Percentiles rank a stretch among this genome's conserved stretches.
phyloP scores from a whole-genome alignment of 1,140 invertebrate species.

The Conus betulinus region DNA sequence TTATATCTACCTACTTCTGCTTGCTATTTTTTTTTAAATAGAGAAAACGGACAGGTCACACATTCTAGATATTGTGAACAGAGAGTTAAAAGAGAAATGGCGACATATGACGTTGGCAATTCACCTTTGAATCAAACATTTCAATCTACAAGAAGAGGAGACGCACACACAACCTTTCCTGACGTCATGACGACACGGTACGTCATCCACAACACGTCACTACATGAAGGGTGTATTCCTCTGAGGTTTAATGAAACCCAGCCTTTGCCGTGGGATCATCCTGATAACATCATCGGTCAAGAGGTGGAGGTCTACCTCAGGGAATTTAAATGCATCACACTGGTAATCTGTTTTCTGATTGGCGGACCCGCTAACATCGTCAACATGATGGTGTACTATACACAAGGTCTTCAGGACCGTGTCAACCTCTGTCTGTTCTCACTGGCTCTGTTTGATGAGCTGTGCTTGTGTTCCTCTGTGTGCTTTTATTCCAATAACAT shows the following conservation, averaged over 20 bases:
- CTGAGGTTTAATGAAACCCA: not conserved
- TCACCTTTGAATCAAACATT: too few relatives aligned
- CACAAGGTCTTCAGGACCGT: not conserved
- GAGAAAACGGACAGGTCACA: too few relatives aligned
- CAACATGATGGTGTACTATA: conserved; percentile 11
- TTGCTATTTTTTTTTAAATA: too few relatives aligned
- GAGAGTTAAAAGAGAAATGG: too few relatives aligned
- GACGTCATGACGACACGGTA: not conserved
- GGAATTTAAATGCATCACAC: not conserved
- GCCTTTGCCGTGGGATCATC: not conserved
- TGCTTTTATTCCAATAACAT: not conserved
- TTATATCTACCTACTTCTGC: too few relatives aligned
- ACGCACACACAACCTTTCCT: too few relatives aligned
- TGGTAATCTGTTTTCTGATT: not conserved
- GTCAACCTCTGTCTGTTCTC: conserved; percentile 16
- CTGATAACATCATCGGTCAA: not conserved
- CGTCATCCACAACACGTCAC: not conserved
- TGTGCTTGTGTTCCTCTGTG: not conserved
- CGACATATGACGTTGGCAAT: too few relatives aligned
- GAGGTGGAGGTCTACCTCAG: not conserved
- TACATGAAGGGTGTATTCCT: not conserved
- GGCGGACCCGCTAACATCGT: not conserved
- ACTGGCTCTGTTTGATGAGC: not conserved
- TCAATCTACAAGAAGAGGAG: too few relatives aligned
- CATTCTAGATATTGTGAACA: too few relatives aligned